phyloP scores from a whole-genome alignment of 2,113 vertebrate species.

The Chrysemys picta region DNA sequence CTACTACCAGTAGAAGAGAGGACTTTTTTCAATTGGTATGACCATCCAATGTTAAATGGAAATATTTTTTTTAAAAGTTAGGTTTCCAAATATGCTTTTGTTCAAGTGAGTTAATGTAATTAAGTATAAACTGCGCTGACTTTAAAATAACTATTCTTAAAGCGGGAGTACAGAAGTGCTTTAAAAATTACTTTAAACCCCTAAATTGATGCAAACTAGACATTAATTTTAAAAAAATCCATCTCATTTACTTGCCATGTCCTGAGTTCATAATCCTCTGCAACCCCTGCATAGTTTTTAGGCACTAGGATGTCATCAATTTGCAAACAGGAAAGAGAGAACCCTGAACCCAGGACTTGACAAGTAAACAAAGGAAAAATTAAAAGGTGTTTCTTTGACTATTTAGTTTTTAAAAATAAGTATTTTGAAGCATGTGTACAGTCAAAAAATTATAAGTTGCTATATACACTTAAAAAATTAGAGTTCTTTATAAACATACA shows the following conservation, averaged over 20 bases:
- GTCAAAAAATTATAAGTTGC: background rate
- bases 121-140: background rate
- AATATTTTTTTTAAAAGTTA: background rate
- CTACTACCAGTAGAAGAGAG: background rate
- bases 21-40: background rate
- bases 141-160: background rate
- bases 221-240: background rate
- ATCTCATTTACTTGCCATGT: rapidly evolving
- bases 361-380: background rate
- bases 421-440: background rate
- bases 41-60: background rate
- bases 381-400: rapidly evolving
- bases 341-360: background rate
- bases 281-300: background rate
- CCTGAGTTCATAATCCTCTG: background rate
- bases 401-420: background rate
- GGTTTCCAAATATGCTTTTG: background rate
- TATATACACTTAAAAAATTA: rapidly evolving
- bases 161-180: background rate
- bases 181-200: background rate
- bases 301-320: constrained; percentile 64
- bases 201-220: background rate
- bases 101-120: background rate
- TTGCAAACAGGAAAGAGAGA: constrained; percentile 53
- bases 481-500: background rate